These are phyloP conservation scores for Noctua janthe DNA, from an alignment of 2,888 invertebrate genomes.

Conservation along the genomic window DNA sequence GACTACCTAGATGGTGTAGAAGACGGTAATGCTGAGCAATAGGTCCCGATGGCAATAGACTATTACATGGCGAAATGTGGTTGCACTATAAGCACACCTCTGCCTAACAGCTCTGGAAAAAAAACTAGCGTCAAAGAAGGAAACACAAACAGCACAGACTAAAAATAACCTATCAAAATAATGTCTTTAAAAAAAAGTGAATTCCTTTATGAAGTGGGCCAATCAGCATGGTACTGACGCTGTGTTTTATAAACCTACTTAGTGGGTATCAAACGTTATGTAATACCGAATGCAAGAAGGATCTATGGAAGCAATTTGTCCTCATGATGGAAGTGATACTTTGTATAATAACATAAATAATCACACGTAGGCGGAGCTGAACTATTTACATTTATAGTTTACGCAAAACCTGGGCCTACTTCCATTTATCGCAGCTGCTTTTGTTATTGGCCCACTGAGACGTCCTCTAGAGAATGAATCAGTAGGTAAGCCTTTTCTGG, in stretches of 20 bases:
- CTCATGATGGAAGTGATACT: conserved; percentile 4
- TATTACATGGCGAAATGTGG: too few relatives aligned
- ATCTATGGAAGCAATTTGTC: not conserved
- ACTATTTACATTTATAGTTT: not conserved
- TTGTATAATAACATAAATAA: conserved; percentile 10
- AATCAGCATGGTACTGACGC: not conserved
- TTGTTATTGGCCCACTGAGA: not conserved
- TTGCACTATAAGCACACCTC: too few relatives aligned
- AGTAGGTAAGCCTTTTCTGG: not conserved
- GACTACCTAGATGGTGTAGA: not conserved
- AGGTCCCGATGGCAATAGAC: too few relatives aligned
- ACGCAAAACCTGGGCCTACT: not conserved
- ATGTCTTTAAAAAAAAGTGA: not conserved
- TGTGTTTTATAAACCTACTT: not conserved
- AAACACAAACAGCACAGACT: too few relatives aligned
- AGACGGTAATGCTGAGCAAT: too few relatives aligned
- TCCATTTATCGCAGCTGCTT: not conserved
- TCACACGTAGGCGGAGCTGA: not conserved
- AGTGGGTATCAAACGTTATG: not conserved
- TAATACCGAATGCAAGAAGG: not conserved
- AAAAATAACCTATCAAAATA: too few relatives aligned
- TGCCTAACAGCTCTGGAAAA: too few relatives aligned
- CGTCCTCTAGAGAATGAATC: not conserved
- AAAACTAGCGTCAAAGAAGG: too few relatives aligned
- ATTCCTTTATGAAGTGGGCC: not conserved